Evolutionary conservation across 2,888 invertebrate genomes (phyloP).

Genomic region (Opisthograptis luteolata): DNA sequence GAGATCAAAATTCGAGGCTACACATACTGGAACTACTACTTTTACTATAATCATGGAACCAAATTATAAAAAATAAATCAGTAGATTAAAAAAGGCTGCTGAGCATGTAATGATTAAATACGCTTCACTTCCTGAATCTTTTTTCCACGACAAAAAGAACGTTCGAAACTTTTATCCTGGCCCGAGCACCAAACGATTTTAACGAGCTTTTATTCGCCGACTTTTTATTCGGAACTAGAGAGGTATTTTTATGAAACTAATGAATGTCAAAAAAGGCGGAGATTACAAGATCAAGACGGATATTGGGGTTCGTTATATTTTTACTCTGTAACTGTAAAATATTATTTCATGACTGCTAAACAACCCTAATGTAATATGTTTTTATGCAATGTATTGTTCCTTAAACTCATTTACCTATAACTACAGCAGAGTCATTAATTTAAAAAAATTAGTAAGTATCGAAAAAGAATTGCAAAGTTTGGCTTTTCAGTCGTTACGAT

Average conservation of each 20-base stretch:
- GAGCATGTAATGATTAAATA: constrained; percentile 70
- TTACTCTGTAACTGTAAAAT: too few relatives aligned
- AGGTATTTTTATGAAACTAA: constrained; percentile 70
- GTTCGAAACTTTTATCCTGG: constrained; percentile 68
- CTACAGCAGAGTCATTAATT: too few relatives aligned
- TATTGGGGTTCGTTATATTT: too few relatives aligned
- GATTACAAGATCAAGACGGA: too few relatives aligned
- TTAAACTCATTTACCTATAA: too few relatives aligned
- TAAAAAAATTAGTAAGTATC: too few relatives aligned
- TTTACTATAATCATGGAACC: constrained; percentile 20
- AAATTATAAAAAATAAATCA: constrained; percentile 60
- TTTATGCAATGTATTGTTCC: too few relatives aligned
- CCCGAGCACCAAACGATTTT: constrained; percentile 71
- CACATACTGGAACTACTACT: constrained; percentile 36
- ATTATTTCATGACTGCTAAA: too few relatives aligned
- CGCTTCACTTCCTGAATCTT: constrained; percentile 61
- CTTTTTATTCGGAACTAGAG: constrained; percentile 53
- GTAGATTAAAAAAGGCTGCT: constrained; percentile 61
- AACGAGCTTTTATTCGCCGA: constrained; percentile 72
- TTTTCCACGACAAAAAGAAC: constrained; percentile 52
- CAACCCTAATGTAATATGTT: too few relatives aligned
- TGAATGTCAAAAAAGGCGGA: constrained; percentile 74
- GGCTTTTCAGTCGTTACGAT: too few relatives aligned
- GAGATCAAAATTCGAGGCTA: constrained; percentile 26
- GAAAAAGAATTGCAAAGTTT: too few relatives aligned